A percentile compares a stretch with the other conserved stretches of the same genome.
Conservation (phyloP, 2,113 vertebrate species). For the Aleadryas rufinucha region DNA sequence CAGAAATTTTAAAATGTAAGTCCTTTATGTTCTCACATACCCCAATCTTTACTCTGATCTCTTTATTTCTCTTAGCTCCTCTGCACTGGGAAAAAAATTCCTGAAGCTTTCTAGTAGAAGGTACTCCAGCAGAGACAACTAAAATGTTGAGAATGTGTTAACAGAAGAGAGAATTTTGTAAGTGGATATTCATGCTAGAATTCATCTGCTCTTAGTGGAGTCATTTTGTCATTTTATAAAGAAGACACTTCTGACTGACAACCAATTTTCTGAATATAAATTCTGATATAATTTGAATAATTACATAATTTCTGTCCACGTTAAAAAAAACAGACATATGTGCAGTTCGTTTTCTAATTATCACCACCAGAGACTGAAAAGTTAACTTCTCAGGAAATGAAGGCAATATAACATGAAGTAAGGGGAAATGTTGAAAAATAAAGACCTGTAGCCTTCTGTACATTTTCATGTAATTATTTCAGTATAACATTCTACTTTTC, state of each 20-base stretch:
- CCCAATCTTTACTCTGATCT: neutral
- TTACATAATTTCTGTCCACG: conserved; percentile 63
- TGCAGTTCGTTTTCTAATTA: conserved; percentile 58
- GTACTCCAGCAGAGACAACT: neutral
- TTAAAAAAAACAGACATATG: conserved; percentile 55
- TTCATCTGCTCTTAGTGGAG: conserved; percentile 38
- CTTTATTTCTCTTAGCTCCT: neutral
- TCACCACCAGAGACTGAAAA: conserved; percentile 54
- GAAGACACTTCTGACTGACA: conserved; percentile 59
- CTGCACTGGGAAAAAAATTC: neutral
- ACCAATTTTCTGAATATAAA: conserved; percentile 59
- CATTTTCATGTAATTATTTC: conserved; percentile 39
- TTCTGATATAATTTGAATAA: conserved; percentile 67
- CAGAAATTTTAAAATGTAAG: neutral
- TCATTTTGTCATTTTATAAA: conserved; percentile 47
- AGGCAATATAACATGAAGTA: neutral
- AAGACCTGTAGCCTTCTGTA: conserved; percentile 44
- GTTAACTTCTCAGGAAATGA: conserved; percentile 55
- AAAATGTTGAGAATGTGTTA: neutral
- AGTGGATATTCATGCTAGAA: conserved; percentile 31
- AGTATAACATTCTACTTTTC: neutral
- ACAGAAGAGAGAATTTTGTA: neutral
- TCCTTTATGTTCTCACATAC: neutral
- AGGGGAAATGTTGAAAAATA: conserved; percentile 22
- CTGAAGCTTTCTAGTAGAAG: neutral